Conservation (phyloP, 2,113 vertebrate species). For the Tretioscincus oriximinensis region DNA sequence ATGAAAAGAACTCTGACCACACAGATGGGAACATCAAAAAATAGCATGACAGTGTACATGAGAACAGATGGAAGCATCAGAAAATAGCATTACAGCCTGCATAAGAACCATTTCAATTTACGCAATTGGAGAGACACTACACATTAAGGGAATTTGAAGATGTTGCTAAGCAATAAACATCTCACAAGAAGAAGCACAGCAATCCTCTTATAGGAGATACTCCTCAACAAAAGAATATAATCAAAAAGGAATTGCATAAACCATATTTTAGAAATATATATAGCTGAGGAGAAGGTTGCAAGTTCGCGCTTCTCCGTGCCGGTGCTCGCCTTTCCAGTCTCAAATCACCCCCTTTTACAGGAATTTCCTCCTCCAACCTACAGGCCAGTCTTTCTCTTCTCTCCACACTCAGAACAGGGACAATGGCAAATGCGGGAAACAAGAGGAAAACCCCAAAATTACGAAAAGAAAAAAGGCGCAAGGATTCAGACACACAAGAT, state of each 20-base stretch:
- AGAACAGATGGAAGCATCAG: slow-evolving; percentile 18
- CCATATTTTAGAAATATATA: background rate
- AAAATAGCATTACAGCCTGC: slow-evolving; percentile 6
- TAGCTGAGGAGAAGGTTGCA: too few species aligned
- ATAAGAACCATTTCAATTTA: slow-evolving; percentile 24
- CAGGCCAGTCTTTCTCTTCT: too few species aligned
- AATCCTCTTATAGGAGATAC: background rate
- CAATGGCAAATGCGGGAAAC: too few species aligned
- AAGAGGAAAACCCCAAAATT: too few species aligned
- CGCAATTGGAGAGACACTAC: background rate
- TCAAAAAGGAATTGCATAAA: background rate
- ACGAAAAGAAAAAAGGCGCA: too few species aligned
- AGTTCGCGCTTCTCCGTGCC: too few species aligned
- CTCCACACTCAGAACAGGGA: too few species aligned
- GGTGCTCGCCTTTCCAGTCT: too few species aligned
- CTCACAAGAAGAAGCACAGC: background rate
- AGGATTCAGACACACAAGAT: too few species aligned
- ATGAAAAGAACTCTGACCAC: background rate
- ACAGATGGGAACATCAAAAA: slow-evolving; percentile 2
- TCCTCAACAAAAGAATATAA: background rate
- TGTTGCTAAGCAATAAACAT: background rate
- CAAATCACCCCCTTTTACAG: too few species aligned
- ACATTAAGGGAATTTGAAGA: background rate
- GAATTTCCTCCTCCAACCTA: too few species aligned
- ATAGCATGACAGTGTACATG: background rate